Percentiles rank a stretch among this genome's conserved stretches.
Conservation (phyloP, 2,797 vertebrate genomes). For the Enteromius unitaeniatus region DNA sequence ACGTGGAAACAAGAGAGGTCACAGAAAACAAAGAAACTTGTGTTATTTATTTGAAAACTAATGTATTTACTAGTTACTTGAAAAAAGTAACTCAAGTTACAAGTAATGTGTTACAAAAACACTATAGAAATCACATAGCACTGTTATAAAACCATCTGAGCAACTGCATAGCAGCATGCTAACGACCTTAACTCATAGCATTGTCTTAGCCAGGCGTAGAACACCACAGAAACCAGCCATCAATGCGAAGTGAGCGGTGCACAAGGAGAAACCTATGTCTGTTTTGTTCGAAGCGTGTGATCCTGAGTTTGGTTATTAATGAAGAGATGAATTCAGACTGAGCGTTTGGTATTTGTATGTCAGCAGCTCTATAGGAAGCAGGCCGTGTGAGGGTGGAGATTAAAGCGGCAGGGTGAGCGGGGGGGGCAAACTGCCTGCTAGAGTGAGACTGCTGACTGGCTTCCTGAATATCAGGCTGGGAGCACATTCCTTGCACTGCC, state of each 20-base stretch:
- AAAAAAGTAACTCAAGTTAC: not conserved
- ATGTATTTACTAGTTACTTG: not conserved
- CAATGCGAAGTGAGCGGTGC: not conserved
- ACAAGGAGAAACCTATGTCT: not conserved
- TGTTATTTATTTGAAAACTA: not conserved
- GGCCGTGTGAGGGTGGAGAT: slow-evolving; percentile 24
- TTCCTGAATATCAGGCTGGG: slow-evolving; percentile 70
- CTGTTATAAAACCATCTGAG: not conserved
- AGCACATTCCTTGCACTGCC: slow-evolving; percentile 74
- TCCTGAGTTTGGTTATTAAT: not conserved
- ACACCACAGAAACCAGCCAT: not conserved
- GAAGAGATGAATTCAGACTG: slow-evolving; percentile 18
- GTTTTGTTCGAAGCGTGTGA: slow-evolving; percentile 27
- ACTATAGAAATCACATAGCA: not conserved
- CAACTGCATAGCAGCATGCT: not conserved
- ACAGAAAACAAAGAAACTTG: too few species aligned
- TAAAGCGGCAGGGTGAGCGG: slow-evolving; percentile 22
- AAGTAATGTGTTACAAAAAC: not conserved
- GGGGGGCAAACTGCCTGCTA: slow-evolving; percentile 43
- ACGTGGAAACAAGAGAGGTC: not conserved
- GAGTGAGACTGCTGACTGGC: slow-evolving; percentile 75
- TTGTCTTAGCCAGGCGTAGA: not conserved
- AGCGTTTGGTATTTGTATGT: slow-evolving; percentile 39
- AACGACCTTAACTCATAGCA: not conserved
- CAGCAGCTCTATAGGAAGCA: slow-evolving; percentile 29